A percentile compares a stretch with the other conserved stretches of the same genome.
These are phyloP conservation scores for Microctenopoma steveboyesi DNA, from an alignment of 2,797 vertebrate species.

Conservation along the genomic window DNA sequence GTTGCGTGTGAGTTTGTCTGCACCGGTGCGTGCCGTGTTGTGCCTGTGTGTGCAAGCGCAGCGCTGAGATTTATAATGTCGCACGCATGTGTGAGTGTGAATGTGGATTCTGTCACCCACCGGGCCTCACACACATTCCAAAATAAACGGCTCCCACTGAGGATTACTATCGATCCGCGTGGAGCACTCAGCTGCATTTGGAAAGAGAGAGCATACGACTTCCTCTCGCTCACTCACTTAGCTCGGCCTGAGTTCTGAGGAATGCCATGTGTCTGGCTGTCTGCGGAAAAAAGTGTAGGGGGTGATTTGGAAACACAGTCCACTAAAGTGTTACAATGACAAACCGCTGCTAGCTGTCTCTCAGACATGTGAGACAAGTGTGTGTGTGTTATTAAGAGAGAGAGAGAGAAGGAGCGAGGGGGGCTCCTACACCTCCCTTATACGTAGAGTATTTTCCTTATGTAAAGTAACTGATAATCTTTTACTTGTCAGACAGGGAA, in stretches of 20 bases:
- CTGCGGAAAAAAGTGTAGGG: constrained; percentile 60
- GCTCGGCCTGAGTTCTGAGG: constrained; percentile 47
- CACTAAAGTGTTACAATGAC: constrained; percentile 68
- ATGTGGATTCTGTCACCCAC: constrained; percentile 72
- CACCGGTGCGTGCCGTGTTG: constrained; percentile 19
- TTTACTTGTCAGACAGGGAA: constrained; percentile 62
- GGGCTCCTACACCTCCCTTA: constrained; percentile 38
- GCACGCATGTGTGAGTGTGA: constrained; percentile 56
- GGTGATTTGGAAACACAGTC: constrained; percentile 66
- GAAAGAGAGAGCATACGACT: constrained; percentile 42
- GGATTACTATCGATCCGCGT: constrained; percentile 80
- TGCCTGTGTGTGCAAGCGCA: constrained; percentile 35
- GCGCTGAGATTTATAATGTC: constrained; percentile 57
- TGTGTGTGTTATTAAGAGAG: constrained; percentile 18
- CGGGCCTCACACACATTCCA: constrained; percentile 75
- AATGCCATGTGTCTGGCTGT: constrained; percentile 64
- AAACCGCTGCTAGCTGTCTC: constrained; percentile 57
- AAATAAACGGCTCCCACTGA: constrained; percentile 78
- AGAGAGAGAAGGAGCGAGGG: constrained; percentile 25
- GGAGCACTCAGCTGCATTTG: constrained; percentile 67
- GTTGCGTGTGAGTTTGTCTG: constrained; percentile 56
- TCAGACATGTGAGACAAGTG: constrained; percentile 46
- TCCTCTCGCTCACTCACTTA: constrained; percentile 18
- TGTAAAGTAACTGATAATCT: constrained; percentile 59
- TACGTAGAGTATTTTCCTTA: constrained; percentile 43